Conservation (phyloP, 2,888 invertebrate genomes). For the Spicauda simplicius region DNA sequence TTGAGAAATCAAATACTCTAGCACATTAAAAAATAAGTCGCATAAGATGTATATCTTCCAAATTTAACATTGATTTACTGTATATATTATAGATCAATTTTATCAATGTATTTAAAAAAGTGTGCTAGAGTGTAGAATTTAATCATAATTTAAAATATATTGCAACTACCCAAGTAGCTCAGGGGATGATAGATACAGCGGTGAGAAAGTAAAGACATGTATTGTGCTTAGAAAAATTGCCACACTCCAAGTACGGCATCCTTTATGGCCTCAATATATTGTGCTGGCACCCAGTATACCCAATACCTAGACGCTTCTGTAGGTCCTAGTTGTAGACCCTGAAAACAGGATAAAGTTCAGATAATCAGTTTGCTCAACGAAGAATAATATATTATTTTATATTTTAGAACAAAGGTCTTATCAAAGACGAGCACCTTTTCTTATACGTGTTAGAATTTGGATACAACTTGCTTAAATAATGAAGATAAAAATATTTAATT, state of each 20-base stretch:
- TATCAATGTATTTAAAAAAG: conserved; percentile 39
- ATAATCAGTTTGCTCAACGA: too few relatives aligned
- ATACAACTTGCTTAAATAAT: too few relatives aligned
- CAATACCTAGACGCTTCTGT: conserved; percentile 96
- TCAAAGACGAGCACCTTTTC: too few relatives aligned
- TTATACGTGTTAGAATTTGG: too few relatives aligned
- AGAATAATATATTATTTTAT: too few relatives aligned
- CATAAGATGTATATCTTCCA: not conserved
- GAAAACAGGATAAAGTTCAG: conserved; percentile 43
- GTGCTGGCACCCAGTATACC: conserved; percentile 97
- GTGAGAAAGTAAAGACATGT: conserved; percentile 45
- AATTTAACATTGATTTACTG: conserved; percentile 15
- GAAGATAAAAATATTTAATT: too few relatives aligned
- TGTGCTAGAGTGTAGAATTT: conserved; percentile 44
- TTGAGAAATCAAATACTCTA: conserved; percentile 31
- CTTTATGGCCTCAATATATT: conserved; percentile 95
- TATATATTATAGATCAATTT: conserved; percentile 26
- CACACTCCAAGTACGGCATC: conserved; percentile 95
- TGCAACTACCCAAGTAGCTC: conserved; percentile 76
- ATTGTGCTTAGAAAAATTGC: conserved; percentile 87
- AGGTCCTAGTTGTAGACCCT: conserved; percentile 95
- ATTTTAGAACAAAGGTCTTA: too few relatives aligned
- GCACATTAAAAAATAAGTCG: conserved; percentile 27
- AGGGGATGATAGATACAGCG: conserved; percentile 61
- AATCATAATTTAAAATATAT: conserved; percentile 66